A percentile compares a stretch with the other conserved stretches of the same genome.
Conservation (phyloP, 2,797 vertebrate genomes). For the Emydoidea blandingii region DNA sequence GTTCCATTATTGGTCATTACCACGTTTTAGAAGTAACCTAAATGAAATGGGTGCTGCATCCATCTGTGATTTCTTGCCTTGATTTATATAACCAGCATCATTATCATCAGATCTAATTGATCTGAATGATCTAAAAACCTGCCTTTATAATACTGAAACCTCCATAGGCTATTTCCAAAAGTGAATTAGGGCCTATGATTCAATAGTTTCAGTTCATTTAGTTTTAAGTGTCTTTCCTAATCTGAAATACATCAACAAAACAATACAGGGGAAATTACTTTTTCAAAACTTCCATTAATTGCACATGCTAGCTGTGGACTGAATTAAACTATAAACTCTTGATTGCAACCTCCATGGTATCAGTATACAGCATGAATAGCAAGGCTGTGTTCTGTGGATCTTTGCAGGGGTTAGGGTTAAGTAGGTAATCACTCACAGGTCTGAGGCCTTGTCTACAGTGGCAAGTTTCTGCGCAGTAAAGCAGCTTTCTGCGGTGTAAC, state of each 20-base stretch:
- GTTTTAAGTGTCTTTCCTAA: conserved; percentile 17
- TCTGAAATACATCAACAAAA: conserved; percentile 21
- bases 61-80: neutral
- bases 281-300: neutral
- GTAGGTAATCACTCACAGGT: neutral
- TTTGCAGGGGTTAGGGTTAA: neutral
- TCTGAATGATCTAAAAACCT: conserved; percentile 7
- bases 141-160: conserved; percentile 8
- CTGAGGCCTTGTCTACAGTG: neutral
- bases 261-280: neutral
- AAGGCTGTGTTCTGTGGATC: neutral
- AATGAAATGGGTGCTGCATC: conserved; percentile 27
- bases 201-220: neutral
- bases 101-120: neutral
- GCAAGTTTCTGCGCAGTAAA: too few species aligned
- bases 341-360: neutral
- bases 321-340: neutral
- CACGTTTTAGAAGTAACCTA: neutral
- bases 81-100: neutral
- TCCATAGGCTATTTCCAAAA: neutral
- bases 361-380: neutral
- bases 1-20: conserved; percentile 36
- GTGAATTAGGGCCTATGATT: neutral
- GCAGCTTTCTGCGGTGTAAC: too few species aligned
- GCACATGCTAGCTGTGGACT: neutral